phyloP scores from a whole-genome alignment of 1,140 invertebrate genomes.

The Drosophila nikananu region DNA sequence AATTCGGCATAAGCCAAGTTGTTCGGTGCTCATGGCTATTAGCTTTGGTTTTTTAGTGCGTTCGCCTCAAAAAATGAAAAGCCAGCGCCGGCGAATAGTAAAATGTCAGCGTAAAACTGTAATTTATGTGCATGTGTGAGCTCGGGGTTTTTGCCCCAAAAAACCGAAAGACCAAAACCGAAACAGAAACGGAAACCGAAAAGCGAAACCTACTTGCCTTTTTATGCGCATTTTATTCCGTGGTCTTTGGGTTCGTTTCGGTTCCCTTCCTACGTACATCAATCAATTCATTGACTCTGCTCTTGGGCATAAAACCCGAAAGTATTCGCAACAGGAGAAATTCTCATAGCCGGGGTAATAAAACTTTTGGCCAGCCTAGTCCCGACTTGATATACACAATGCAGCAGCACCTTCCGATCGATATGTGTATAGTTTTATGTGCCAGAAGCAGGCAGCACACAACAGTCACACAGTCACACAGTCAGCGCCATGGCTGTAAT shows the following conservation, averaged over 20 bases:
- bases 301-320: conserved; percentile 53
- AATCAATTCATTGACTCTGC: conserved; percentile 78
- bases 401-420: conserved; percentile 40
- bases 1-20: conserved; percentile 71
- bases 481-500: conserved; percentile 41
- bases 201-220: conserved; percentile 23
- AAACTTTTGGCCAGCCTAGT: conserved; percentile 61
- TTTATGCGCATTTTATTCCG: conserved; percentile 75
- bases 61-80: conserved; percentile 70
- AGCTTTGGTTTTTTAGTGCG: conserved; percentile 79
- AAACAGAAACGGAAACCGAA: conserved; percentile 4
- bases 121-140: conserved; percentile 81
- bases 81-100: conserved; percentile 75
- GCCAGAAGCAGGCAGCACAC: conserved; percentile 16
- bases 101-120: conserved; percentile 83
- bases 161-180: conserved; percentile 1
- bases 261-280: conserved; percentile 43
- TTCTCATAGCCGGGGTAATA: conserved; percentile 49
- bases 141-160: conserved; percentile 1
- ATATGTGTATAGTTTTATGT: conserved; percentile 49
- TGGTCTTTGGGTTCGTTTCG: conserved; percentile 17
- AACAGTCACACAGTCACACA: conserved; percentile 5
- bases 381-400: conserved; percentile 31
- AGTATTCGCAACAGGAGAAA: conserved; percentile 29
- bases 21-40: conserved; percentile 63